Evolutionary conservation across 2,797 vertebrate species (phyloP).

Genomic region (Galago senegalensis): DNA sequence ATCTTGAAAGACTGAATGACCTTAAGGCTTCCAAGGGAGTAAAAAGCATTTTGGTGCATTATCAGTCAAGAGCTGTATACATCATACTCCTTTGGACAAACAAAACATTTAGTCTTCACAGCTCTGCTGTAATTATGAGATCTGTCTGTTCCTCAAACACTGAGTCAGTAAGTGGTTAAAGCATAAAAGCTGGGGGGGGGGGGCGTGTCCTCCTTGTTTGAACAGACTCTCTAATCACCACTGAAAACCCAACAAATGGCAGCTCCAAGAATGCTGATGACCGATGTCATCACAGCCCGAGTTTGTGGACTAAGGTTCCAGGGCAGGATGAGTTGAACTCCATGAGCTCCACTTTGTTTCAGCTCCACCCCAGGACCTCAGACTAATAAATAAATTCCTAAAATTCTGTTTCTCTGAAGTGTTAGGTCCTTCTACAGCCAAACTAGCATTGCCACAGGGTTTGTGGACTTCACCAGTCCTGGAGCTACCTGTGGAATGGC

Average conservation of each 20-base stretch:
- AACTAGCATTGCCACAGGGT: neutral
- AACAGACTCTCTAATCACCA: slow-evolving; percentile 11
- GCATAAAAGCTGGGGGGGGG: neutral
- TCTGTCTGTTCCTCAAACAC: neutral
- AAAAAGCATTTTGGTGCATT: neutral
- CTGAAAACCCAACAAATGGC: neutral
- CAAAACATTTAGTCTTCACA: slow-evolving; percentile 17
- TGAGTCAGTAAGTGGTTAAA: neutral
- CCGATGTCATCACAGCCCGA: neutral
- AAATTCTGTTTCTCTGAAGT: neutral
- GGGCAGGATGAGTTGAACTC: neutral
- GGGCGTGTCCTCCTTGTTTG: neutral
- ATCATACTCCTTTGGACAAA: slow-evolving; percentile 34
- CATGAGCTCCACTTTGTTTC: neutral
- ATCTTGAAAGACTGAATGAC: slow-evolving; percentile 31
- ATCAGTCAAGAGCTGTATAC: neutral
- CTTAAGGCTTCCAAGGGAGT: neutral
- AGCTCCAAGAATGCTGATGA: neutral
- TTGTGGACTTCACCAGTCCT: neutral
- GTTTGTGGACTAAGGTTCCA: neutral
- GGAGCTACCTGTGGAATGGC: accelerated
- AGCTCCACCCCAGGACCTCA: neutral
- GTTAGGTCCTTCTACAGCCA: neutral
- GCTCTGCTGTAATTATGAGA: slow-evolving; percentile 35
- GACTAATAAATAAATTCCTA: neutral